Evolutionary conservation across 2,113 vertebrate species (phyloP), one percentile per base, ranked within the genome.

Genomic region (Saccopteryx leptura): DNA sequence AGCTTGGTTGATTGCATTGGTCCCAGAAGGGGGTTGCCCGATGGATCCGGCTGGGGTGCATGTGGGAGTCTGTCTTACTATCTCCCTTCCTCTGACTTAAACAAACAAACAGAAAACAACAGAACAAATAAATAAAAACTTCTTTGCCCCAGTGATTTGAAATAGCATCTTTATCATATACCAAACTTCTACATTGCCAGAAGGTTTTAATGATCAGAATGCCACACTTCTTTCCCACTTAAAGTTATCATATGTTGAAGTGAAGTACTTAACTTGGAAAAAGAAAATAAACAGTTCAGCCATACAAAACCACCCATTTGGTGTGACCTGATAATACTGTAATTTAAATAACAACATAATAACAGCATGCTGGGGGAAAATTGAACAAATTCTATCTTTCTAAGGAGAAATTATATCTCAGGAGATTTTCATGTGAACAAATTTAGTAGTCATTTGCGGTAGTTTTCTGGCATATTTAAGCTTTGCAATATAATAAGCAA

Each of bases 201-300:
- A 71, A 80, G 90, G 9, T 81, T 88, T 83, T 93, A 89, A 61
- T 78, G 11, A 79, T 74, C 28, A 90, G 69, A 96, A 95, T 93
- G 52, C 8, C 48, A 93, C 24, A 83, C 18, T 93, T 90, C 9
- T 48, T 92, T 95, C 60, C 82, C 69, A 75, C 50, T 91, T 28
- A 91, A 71, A 92, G 23, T 89, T 78, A 72, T n/a, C 4, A 76
- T 54, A 66, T 95, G 61, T 19, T 88, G 65, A 93, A 63, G 24
- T 82, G 23, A 78, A 21, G 63, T 87, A 58, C 23, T 94, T 92
- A 3, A 28, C 54, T 88, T 80, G 63, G 26, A 80, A 94, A 86
- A 79, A 63, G 72, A n/a, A 94, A 91, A 76, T 7, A 95, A 92
- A 71, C 8, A 71, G 46, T 28, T 84, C n/a, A 71, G 19, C 9